Evolutionary conservation across 2,888 invertebrate species (phyloP), one percentile per base, ranked within the genome.

Genomic region (Margaritifera margaritifera): DNA sequence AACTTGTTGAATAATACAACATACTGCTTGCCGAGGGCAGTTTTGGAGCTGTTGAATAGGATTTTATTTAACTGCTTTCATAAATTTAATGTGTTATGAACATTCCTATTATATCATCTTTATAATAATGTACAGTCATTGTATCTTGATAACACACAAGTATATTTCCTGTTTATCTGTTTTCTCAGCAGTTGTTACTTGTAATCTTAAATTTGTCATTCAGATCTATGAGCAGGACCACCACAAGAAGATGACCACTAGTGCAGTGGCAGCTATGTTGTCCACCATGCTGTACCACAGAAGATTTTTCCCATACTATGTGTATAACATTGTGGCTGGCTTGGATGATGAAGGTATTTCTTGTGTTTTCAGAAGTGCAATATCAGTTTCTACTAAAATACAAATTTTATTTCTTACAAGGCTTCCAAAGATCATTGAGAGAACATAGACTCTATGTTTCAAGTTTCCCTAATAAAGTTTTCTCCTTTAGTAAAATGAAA

Each of bases 271-370:
- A 4, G 98, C 99, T 90, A 95, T 99, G 95, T 91, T 99, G 22
- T 96, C 98, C 0, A 97, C 96, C 6, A 94, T 97, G 92, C 92
- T 99, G 81, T 99, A 99, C 89, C 95, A 97, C 89, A 95, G 96
- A 84, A 93, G 99, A 68, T 99, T 99, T 91, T 99, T 99, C 91
- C 99, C 99, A 0, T 99, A 98, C 90, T 99, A 98, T 88, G 95
- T 98, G 27, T 95, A 96, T 50, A 98, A 98, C 88, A 93, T 99
- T 61, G 91, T 99, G 66, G 99, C 96, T 64, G 99, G 99, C n/a
- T 64, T 99, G 66, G 98, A 99, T 90, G 93, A 93, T 51, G 94
- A 98, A 75, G 99, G 92, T 91, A 80, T 31, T 31, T 20, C 24
- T 52, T 6, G 1, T 42, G 42, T 42, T 42, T 42, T 8, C 42